Conservation (phyloP, 2,797 vertebrate species). For the Diplodus sargus region DNA sequence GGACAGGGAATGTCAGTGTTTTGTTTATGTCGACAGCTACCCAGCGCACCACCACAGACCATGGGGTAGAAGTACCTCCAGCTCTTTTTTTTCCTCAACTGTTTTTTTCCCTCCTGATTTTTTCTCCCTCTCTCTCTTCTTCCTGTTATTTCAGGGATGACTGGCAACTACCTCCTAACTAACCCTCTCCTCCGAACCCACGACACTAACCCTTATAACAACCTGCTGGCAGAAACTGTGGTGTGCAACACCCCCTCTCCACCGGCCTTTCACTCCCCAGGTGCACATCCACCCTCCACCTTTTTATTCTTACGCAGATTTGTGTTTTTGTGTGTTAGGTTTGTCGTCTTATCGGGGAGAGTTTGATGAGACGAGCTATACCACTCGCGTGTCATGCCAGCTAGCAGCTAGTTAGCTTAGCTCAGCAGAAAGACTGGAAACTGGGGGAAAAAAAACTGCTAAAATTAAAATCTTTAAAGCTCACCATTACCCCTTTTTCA, state of each 20-base stretch:
- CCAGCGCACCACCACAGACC: constrained; percentile 47
- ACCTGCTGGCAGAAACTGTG: constrained; percentile 99
- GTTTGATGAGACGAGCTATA: constrained; percentile 8
- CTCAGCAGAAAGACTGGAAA: not conserved
- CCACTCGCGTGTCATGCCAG: not conserved
- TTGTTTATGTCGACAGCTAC: constrained; percentile 65
- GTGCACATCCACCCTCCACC: constrained; percentile 82
- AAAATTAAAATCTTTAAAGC: not conserved
- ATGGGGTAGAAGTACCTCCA: constrained; percentile 30
- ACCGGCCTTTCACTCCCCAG: constrained; percentile 99
- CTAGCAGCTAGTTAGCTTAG: not conserved
- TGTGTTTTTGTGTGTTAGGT: constrained; percentile 48
- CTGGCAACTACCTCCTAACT: constrained; percentile 99
- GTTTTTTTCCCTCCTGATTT: constrained; percentile 68
- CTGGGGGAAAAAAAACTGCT: not conserved
- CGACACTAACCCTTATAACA: constrained; percentile 99
- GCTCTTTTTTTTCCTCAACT: constrained; percentile 46
- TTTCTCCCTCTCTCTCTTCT: constrained; percentile 80
- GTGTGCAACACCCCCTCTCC: constrained; percentile 99
- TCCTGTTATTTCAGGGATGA: constrained; percentile 97
- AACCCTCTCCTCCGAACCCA: constrained; percentile 99
- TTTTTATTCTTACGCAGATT: constrained; percentile 40
- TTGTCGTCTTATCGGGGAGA: constrained; percentile 19
- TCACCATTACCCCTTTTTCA: not conserved
- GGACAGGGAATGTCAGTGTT: constrained; percentile 53